Percentiles rank a stretch among this genome's conserved stretches.
These are phyloP conservation scores for Hyposmocoma kahamanoa DNA, from an alignment of 1,140 invertebrate genomes.

Conservation along the genomic window DNA sequence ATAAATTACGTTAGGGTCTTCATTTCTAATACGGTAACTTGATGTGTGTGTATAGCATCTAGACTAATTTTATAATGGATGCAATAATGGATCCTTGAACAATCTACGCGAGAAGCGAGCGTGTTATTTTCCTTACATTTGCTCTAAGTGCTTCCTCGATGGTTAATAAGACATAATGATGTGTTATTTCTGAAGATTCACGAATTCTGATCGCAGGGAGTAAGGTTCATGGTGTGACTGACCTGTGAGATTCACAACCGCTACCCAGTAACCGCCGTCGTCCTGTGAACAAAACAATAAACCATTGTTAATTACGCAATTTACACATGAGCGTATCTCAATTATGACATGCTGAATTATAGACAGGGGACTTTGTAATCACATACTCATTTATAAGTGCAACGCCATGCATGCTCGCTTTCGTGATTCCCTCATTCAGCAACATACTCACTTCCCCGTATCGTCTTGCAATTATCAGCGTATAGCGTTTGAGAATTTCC, in stretches of 20 bases:
- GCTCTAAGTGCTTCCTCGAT: conserved; percentile 54
- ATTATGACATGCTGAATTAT: conserved; percentile 41
- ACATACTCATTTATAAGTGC: conserved; percentile 16
- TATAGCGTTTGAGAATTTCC: conserved; percentile 22
- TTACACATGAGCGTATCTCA: conserved; percentile 32
- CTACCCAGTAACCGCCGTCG: conserved; percentile 41
- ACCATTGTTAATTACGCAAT: conserved; percentile 44
- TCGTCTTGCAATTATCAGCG: conserved; percentile 22
- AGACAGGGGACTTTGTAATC: conserved; percentile 29
- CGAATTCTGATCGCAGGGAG: conserved; percentile 55
- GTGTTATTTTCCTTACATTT: conserved; percentile 52
- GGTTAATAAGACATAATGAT: conserved; percentile 60
- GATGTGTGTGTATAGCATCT: conserved; percentile 11
- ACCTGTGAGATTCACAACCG: conserved; percentile 49
- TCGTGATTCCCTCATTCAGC: conserved; percentile 19
- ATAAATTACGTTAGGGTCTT: not conserved
- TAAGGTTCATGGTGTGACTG: conserved; percentile 53
- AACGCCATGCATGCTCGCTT: conserved; percentile 9
- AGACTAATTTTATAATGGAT: conserved; percentile 33
- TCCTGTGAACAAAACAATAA: conserved; percentile 50
- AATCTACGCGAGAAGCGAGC: conserved; percentile 27
- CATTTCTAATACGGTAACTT: not conserved
- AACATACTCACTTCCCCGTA: conserved; percentile 22
- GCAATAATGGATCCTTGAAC: conserved; percentile 38
- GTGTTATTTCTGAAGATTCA: conserved; percentile 61